Conservation (phyloP, 92 coral and sea anemone species). For the Porites evermanni region DNA sequence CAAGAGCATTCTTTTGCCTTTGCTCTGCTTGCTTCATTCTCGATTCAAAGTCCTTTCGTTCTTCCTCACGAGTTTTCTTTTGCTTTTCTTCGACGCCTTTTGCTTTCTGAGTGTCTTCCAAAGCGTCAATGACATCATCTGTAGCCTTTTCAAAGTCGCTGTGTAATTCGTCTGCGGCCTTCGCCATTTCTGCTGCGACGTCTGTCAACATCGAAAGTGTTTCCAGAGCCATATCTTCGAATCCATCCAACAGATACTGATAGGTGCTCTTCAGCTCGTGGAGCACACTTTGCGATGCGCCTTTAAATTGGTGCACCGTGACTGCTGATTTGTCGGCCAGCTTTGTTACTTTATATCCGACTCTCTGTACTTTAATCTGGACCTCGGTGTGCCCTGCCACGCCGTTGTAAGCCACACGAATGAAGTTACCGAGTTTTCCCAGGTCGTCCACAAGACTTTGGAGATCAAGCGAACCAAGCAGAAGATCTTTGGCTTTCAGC, state of each 20-base stretch:
- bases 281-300: conserved; percentile 57
- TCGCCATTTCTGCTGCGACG: conserved; percentile 60
- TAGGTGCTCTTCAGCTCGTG: conserved; percentile 61
- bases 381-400: conserved; percentile 67
- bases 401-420: conserved; percentile 74
- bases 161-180: conserved; percentile 69
- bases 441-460: conserved; percentile 64
- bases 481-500: neutral
- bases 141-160: conserved; percentile 65
- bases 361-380: conserved; percentile 66
- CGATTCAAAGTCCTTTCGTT: conserved; percentile 41
- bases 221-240: conserved; percentile 76
- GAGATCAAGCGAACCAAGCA: conserved; percentile 61
- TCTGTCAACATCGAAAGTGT: conserved; percentile 49
- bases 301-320: conserved; percentile 63
- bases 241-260: conserved; percentile 58
- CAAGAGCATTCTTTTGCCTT: conserved; percentile 48
- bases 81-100: conserved; percentile 47
- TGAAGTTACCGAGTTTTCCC: conserved; percentile 46
- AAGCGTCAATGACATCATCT: conserved; percentile 55
- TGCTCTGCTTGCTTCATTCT: conserved; percentile 37
- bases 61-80: conserved; percentile 15
- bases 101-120: conserved; percentile 62
- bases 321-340: conserved; percentile 74
- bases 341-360: conserved; percentile 71